Percentiles rank a stretch among this genome's conserved stretches.
Evolutionary conservation across 2,113 vertebrate genomes (phyloP).

Genomic region (Bungarus multicinctus): DNA sequence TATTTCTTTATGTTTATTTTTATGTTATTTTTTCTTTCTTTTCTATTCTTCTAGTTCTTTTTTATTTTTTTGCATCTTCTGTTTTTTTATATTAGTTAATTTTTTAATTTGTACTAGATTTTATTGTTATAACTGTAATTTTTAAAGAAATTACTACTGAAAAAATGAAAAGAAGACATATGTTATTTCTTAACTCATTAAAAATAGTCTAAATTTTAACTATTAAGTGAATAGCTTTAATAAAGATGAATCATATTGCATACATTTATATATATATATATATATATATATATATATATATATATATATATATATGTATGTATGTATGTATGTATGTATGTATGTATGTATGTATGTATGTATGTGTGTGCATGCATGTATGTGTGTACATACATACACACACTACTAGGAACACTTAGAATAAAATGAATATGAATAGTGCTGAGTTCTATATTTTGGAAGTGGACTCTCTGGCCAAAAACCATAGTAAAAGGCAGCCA

Average conservation of each 20-base stretch:
- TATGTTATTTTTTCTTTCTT: not conserved
- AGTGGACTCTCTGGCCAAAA: not conserved
- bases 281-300: too few relatives aligned
- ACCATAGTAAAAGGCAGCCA: not conserved
- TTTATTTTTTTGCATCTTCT: not conserved
- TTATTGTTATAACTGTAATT: not conserved
- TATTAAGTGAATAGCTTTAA: not conserved
- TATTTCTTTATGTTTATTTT: not conserved
- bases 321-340: too few relatives aligned
- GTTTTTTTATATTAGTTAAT: not conserved
- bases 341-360: too few relatives aligned
- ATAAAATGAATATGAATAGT: not conserved
- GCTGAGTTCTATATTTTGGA: not conserved
- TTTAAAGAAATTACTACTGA: not conserved
- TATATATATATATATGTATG: too few relatives aligned
- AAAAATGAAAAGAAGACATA: not conserved
- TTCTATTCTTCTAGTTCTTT: not conserved
- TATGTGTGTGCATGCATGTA: too few relatives aligned
- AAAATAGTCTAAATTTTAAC: not conserved
- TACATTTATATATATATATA: not conserved
- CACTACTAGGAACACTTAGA: not conserved
- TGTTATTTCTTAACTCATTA: not conserved
- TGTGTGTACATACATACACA: too few relatives aligned
- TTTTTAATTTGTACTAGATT: not conserved
- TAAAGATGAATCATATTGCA: not conserved